Base-by-base conservation (phyloP, 2,888 invertebrate species). In the Gymnoscelis rufifasciata region DNA sequence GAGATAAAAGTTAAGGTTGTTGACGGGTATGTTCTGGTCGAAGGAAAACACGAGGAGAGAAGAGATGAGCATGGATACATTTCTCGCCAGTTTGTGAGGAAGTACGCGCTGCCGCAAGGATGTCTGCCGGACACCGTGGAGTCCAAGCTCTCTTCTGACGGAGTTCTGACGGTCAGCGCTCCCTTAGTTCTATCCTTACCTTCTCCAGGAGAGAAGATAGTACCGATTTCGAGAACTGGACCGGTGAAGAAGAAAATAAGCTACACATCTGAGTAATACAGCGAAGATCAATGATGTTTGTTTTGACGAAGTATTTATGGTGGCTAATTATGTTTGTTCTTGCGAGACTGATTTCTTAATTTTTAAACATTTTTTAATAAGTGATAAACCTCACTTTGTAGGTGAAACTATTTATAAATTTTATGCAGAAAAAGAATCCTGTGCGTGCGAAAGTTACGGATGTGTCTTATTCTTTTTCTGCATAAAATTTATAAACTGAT, bases 11-110 rank as follows among this genome's bases (percentile, higher is more conserved):
- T 95, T 0, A 95, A 93, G 73, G 93, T 93, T 0, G 81, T 91
- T 0, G 92, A 93, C 37, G 89, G 91, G 26, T 84, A 86, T 7
- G 90, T 95, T 5, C 83, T 93, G 0, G 88, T 94, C 1, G 92
- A 94, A 71, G 95, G 93, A 0, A 94, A 92, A 66, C 95, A 95
- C 59, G 93, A 94, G 56, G 95, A 95, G 62, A 92, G 91, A 60
- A 86, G 89, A 43, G 94, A 94, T 56, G 90, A 92, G 7, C 92
- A 93, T 62, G 95, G 95, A 0, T 92, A 88, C 52, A 89, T 95
- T 27, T 92, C 93, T 0, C 88, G 94, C 38, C 92, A 93, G 59
- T 94, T 96, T 59, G 88, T 92, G 2, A 90, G 95, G 29, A 90
- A 92, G 38, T 95, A 94, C 66, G 74, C 90, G 1, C 74, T 96